Base-by-base conservation (phyloP, 2,888 invertebrate species). In the Epirrita christyi region DNA sequence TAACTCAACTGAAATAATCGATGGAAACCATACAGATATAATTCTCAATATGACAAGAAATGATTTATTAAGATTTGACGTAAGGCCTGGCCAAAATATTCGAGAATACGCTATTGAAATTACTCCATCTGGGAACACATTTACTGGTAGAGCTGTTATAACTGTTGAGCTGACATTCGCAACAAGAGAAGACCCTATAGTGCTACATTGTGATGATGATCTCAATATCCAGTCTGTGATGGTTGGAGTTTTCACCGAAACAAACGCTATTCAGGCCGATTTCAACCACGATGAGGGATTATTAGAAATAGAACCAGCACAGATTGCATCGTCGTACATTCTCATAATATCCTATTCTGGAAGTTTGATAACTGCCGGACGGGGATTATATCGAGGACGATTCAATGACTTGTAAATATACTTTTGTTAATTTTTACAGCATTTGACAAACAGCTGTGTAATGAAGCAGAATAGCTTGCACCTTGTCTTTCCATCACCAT, bases 261-360 rank as follows among this genome's bases (percentile, higher is more conserved):
- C 62, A 1, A 78, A 76, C 61, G 70, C 73, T 5, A 37, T 61
- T 0, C 47, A 62, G 0, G 74, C 73, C 0, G 55, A 11, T 4
- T 80, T 68, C 37, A 0, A 1, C 1, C 6, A 66, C 7, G 60
- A 70, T 4, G 76, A 69, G n/a, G 73, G 70, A 1, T 2, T 70
- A 45, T 59, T 88, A 42, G 69, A 75, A 63, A 76, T 88, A 6
- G 21, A 1, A 1, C 80, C 81, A 13, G 36, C 40, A 0, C 55
- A 56, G 34, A 0, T 11, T 9, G 74, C 74, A 2, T 66, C 64
- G 4, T 55, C 70, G 0, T 82, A 72, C 56, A 65, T 78, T 8
- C 61, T 87, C 1, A 63, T 83, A 7, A 74, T 89, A 15, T 76
- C 81, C 49, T 88, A 85, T 57, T 71, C 71, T 13, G 82, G 78